A percentile compares a stretch with the other conserved stretches of the same genome.
phyloP scores from a whole-genome alignment of 2,888 invertebrate species.

The Calliopum simillimum region DNA sequence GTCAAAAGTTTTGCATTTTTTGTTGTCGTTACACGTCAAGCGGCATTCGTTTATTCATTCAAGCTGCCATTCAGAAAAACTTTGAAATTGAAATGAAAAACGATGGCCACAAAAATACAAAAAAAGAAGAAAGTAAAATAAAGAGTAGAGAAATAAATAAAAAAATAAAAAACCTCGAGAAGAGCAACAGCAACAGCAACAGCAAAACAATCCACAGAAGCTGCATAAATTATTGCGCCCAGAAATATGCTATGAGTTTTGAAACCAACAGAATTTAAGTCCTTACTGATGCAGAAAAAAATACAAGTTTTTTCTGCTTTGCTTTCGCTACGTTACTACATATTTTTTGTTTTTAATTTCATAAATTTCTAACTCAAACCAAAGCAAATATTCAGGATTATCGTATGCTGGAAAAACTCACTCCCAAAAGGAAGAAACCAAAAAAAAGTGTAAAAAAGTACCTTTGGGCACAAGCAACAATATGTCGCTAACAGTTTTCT shows the following conservation, averaged over 20 bases:
- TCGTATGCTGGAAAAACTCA: too few relatives aligned
- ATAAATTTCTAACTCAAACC: not conserved
- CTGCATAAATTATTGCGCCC: slow-evolving; percentile 19
- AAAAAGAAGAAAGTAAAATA: slow-evolving; percentile 46
- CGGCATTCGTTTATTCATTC: not conserved
- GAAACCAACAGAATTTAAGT: not conserved
- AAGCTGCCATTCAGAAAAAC: not conserved
- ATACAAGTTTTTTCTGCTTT: not conserved
- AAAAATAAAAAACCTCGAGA: too few relatives aligned
- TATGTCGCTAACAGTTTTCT: too few relatives aligned
- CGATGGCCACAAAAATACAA: not conserved
- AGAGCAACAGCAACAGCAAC: slow-evolving; percentile 13
- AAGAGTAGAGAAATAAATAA: slow-evolving; percentile 5
- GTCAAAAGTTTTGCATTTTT: not conserved
- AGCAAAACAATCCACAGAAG: slow-evolving; percentile 21
- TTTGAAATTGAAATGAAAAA: slow-evolving; percentile 10
- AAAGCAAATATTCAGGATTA: not conserved
- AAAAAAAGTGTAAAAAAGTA: too few relatives aligned
- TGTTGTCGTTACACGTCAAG: not conserved
- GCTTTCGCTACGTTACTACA: not conserved
- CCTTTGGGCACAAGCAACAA: too few relatives aligned
- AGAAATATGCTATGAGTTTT: not conserved
- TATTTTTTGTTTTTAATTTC: not conserved
- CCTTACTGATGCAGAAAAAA: not conserved
- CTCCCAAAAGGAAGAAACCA: too few relatives aligned